Evolutionary conservation across 2,113 vertebrate species (phyloP), one percentile per base, ranked within the genome.

Genomic region (Herpetotheres cachinnans): DNA sequence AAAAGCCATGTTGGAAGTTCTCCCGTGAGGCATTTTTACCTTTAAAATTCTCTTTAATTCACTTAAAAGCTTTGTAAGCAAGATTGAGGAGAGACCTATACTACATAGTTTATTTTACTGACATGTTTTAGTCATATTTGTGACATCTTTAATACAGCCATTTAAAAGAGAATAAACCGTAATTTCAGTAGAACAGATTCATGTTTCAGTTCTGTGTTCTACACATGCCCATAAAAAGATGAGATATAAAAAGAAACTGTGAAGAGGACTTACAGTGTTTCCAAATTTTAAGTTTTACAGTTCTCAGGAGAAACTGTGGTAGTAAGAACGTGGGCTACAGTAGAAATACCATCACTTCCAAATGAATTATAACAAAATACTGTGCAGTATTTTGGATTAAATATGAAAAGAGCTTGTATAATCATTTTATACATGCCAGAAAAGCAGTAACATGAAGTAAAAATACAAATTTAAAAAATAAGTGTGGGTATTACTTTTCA

Each of bases 401-500:
- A 95, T 49, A 62, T 50, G 74, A 86, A 56, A 70, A 94, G 56
- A 62, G 32, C 46, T 54, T 47, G 46, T 91, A 71, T 73, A 95
- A 95, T 84, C 82, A 63, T 36, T 78, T 66, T 5, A 65, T 25
- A 66, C 71, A 59, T 40, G 70, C 71, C 94, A 96, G 77, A 67
- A 84, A 95, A 70, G 47, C 65, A 89, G 2, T 22, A 92, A 89
- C 21, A 5, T 5, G 21, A 42, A 79, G 72, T 59, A 69, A 95
- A 95, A 92, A 71, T 52, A 82, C 26, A 82, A 65, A 95, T 89
- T 40, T 29, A 32, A 83, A 79, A 86, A 77, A 19, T 18, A 82
- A 93, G 50, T 30, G 80, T 61, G 81, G 92, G 78, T 93, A 94
- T 86, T 91, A 29, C 76, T 89, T 96, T 74, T 89, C 90, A 81